Percentiles rank a stretch among this genome's conserved stretches.
Conservation (phyloP, 2,888 invertebrate species). For the Cerastis leucographa region DNA sequence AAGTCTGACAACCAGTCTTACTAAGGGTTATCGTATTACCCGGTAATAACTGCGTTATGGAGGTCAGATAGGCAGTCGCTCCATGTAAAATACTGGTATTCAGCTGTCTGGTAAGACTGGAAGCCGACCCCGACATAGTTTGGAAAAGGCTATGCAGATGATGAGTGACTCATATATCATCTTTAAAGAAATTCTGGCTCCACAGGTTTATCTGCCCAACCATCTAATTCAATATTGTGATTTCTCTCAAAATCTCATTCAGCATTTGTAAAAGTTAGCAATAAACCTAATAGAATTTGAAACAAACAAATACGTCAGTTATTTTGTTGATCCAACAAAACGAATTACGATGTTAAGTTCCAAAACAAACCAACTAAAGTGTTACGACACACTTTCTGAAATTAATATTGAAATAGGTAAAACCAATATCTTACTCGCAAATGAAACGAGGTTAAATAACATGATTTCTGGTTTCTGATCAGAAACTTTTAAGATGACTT, state of each 20-base stretch:
- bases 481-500: not conserved
- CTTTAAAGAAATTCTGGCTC: not conserved
- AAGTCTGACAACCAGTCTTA: no score
- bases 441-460: conserved; percentile 6
- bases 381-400: conserved; percentile 24
- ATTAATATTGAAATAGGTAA: conserved; percentile 42
- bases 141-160: no score
- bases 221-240: not conserved
- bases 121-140: no score
- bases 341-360: conserved; percentile 14
- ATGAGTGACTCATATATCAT: not conserved
- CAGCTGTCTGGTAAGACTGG: no score
- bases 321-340: conserved; percentile 31
- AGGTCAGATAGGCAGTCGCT: no score
- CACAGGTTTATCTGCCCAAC: not conserved
- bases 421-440: conserved; percentile 26
- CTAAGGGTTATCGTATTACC: no score
- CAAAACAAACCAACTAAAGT: conserved; percentile 31
- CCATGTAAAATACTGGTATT: no score
- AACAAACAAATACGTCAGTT: conserved; percentile 41
- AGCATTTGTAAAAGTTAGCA: not conserved
- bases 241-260: not conserved
- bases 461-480: conserved; percentile 16
- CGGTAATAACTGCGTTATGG: no score
- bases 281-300: conserved; percentile 13